Evolutionary conservation across 92 coral and sea anemone species (phyloP), one percentile per base, ranked within the genome.

Genomic region (Montipora capitata): DNA sequence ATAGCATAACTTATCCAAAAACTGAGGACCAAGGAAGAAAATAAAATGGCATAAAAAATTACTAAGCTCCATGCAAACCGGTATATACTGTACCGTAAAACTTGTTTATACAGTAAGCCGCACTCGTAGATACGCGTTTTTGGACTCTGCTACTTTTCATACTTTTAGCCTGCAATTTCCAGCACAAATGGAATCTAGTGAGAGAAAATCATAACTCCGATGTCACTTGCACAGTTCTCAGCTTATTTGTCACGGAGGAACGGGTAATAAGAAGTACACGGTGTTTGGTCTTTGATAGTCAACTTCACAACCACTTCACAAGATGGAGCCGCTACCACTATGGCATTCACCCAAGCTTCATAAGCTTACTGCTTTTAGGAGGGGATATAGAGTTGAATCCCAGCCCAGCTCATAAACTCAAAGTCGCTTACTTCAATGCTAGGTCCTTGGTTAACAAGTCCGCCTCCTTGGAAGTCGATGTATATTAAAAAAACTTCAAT

Each of bases 371-470:
- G 64, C 80, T 48, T 3, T 76, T 76, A 48, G 27, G 70, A 59
- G 16, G 48, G 20, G 68, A 18, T 10, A 56, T 38, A 77, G 18
- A 77, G 66, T 35, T 58, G 52, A 57, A 77, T 77, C 76, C 76
- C 15, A 52, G 76, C 57, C 57, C 76, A 71, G 15, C 7, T 74
- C 88, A 73, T 14, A 27, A 61, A 56, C 88, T 83, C 54, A 83
- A 52, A 58, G 82, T 83, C 14, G 88, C 88, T 59, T 83, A 49
- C 20, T 83, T 83, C 15, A 83, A 83, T 40, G 70, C 88, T 27
- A 13, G 68, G 82, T 83, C 15, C 88, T 73, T 8, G 68, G 82
- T 83, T 14, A 54, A 74, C 72, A 83, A 83, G 80, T 83, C 73
- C 11, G 70, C 88, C 14, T 83, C 72, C 56, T 20, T 72, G 20